Conservation (phyloP, 2,888 invertebrate species). For the Drosophila anomelani region DNA sequence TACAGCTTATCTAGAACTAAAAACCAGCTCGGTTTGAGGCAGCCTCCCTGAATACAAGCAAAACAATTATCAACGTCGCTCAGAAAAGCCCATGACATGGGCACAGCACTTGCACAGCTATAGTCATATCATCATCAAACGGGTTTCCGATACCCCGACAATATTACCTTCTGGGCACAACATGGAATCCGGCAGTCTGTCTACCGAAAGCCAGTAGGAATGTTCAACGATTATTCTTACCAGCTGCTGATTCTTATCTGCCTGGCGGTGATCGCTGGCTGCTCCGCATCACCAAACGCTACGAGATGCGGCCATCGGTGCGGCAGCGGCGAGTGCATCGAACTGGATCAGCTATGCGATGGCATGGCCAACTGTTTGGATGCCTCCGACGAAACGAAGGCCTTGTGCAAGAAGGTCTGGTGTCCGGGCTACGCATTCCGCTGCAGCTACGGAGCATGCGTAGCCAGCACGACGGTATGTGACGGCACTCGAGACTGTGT, state of each 20-base stretch:
- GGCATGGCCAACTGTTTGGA: slow-evolving; percentile 41
- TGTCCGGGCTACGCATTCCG: slow-evolving; percentile 52
- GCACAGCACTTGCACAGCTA: slow-evolving; percentile 12
- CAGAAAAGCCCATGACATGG: slow-evolving; percentile 36
- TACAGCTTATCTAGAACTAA: slow-evolving; percentile 1
- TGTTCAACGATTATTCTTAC: slow-evolving; percentile 18
- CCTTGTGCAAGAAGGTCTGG: slow-evolving; percentile 29
- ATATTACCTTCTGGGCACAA: slow-evolving; percentile 20
- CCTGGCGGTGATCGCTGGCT: slow-evolving; percentile 1
- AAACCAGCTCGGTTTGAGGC: not conserved
- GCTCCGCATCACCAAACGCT: not conserved
- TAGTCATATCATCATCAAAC: slow-evolving; percentile 29
- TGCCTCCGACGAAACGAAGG: slow-evolving; percentile 44
- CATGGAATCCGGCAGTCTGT: slow-evolving; percentile 24
- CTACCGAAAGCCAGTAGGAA: slow-evolving; percentile 9
- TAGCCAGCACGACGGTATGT: slow-evolving; percentile 42
- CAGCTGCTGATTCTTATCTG: slow-evolving; percentile 10
- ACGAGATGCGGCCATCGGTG: slow-evolving; percentile 32
- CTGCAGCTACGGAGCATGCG: slow-evolving; percentile 51
- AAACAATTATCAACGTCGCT: slow-evolving; percentile 5
- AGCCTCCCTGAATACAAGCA: not conserved
- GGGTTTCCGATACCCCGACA: slow-evolving; percentile 19
- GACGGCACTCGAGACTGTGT: slow-evolving; percentile 43
- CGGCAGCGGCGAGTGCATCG: slow-evolving; percentile 43
- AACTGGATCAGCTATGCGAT: slow-evolving; percentile 42